phyloP scores from a whole-genome alignment of 2,113 vertebrate species.

The Tachysurus vachellii region DNA sequence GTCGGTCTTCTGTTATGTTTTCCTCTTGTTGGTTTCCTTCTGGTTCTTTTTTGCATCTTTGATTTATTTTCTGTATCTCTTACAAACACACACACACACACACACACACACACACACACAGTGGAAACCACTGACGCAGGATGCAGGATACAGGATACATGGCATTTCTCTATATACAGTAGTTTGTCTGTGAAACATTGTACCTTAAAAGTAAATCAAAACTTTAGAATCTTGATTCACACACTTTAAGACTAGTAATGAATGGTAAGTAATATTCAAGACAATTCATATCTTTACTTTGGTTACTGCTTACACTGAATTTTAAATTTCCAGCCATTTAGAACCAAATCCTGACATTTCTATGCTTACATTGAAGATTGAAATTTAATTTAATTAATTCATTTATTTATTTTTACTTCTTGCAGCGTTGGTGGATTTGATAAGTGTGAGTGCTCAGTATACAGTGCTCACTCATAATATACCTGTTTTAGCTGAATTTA shows the following conservation, averaged over 20 bases:
- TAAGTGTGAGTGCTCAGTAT: not conserved
- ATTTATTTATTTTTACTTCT: no score
- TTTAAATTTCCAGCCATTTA: not conserved
- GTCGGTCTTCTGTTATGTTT: slow-evolving; percentile 47
- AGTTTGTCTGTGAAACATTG: not conserved
- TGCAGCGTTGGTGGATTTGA: not conserved
- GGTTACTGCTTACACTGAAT: not conserved
- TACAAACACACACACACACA: not conserved
- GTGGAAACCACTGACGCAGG: not conserved
- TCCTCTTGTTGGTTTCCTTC: slow-evolving; percentile 23
- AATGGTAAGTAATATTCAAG: not conserved
- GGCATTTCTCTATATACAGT: not conserved
- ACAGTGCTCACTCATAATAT: not conserved
- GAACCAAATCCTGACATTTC: not conserved
- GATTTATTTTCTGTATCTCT: not conserved
- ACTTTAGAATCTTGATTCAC: not conserved
- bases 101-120: not conserved
- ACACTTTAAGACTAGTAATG: not conserved
- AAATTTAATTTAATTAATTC: no score
- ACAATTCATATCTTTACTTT: not conserved
- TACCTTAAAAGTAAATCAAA: not conserved
- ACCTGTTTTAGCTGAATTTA: not conserved
- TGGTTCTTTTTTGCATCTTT: not conserved
- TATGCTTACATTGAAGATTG: not conserved
- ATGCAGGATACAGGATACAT: not conserved